Conservation (phyloP, 2,888 invertebrate species). For the Clepsis dumicolana region DNA sequence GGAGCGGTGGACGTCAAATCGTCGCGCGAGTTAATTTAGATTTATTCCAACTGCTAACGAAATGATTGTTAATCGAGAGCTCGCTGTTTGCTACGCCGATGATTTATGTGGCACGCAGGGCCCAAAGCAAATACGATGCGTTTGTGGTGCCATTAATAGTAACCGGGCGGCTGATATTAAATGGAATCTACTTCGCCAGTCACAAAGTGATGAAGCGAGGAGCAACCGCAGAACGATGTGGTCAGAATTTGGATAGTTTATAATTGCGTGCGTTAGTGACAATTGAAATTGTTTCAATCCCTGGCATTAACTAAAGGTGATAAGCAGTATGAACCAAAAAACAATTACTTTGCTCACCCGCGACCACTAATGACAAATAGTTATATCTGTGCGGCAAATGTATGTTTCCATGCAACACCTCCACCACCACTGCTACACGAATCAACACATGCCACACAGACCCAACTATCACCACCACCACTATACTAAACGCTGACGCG, state of each 20-base stretch:
- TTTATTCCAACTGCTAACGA: constrained; percentile 72
- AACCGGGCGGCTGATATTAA: background rate
- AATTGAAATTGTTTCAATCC: background rate
- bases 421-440: too few species aligned
- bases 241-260: background rate
- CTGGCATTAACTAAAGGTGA: background rate
- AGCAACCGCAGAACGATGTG: background rate
- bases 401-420: too few species aligned
- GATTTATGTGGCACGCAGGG: constrained; percentile 43
- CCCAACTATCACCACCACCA: too few species aligned
- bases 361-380: too few species aligned
- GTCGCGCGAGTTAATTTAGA: constrained; percentile 68
- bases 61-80: constrained; percentile 69
- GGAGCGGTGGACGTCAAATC: constrained; percentile 53
- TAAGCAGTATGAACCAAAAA: too few species aligned
- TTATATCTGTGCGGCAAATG: too few species aligned
- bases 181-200: constrained; percentile 1
- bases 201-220: background rate
- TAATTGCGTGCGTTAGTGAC: background rate
- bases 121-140: constrained; percentile 41
- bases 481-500: too few species aligned
- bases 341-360: too few species aligned
- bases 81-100: constrained; percentile 37
- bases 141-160: constrained; percentile 43
- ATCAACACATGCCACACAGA: too few species aligned